Evolutionary conservation across 2,888 invertebrate species (phyloP).

Genomic region (Eupithecia inturbata): DNA sequence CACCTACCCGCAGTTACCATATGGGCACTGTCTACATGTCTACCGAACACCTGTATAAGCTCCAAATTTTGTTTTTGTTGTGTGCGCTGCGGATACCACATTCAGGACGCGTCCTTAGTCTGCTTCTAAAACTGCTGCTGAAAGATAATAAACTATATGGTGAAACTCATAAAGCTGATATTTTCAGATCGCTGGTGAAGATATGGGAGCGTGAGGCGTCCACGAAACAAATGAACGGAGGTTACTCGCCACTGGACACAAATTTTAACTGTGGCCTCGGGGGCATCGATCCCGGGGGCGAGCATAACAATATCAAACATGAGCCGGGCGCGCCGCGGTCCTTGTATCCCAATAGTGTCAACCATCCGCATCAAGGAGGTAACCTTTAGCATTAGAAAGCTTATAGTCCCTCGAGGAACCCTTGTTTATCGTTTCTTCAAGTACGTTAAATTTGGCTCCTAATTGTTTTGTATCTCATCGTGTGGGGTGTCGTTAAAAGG

Average conservation of each 20-base stretch:
- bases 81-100: neutral
- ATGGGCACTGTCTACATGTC: no score
- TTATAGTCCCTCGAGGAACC: neutral
- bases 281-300: conserved; percentile 87
- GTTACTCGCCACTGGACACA: conserved; percentile 82
- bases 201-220: conserved; percentile 91
- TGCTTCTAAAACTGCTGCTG: neutral
- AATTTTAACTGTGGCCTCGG: conserved; percentile 88
- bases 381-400: neutral
- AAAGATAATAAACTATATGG: neutral
- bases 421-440: neutral
- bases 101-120: neutral
- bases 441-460: neutral
- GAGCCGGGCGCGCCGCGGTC: conserved; percentile 74
- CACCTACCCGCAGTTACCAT: no score
- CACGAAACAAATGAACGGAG: conserved; percentile 81
- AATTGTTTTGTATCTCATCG: no score
- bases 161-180: neutral
- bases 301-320: conserved; percentile 73
- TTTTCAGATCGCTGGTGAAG: conserved; percentile 88
- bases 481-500: no score
- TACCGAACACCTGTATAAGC: no score
- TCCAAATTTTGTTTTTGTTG: neutral
- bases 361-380: conserved; percentile 75
- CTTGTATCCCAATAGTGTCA: conserved; percentile 67